These are phyloP conservation scores for Drosophila trichaetosa DNA, from an alignment of 2,888 invertebrate species.

Conservation along the genomic window DNA sequence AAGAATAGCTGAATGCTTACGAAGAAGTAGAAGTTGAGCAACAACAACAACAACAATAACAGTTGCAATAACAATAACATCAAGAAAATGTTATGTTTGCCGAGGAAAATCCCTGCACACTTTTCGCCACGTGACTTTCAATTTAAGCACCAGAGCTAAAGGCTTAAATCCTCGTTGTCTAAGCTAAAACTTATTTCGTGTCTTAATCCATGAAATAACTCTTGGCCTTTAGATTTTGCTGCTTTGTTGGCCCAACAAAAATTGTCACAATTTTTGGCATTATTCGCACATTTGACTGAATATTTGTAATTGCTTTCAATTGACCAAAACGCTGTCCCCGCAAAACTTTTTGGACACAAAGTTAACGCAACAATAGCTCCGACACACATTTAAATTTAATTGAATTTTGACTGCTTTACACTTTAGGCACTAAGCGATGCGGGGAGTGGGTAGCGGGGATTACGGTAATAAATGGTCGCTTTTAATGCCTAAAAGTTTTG, in stretches of 20 bases:
- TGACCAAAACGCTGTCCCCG: conserved; percentile 54
- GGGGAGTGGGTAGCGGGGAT: neutral
- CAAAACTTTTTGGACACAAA: conserved; percentile 63
- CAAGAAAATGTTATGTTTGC: neutral
- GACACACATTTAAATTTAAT: conserved; percentile 54
- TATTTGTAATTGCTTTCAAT: conserved; percentile 72
- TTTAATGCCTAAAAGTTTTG: conserved; percentile 51
- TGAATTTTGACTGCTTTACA: conserved; percentile 54
- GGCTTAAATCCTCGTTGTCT: neutral
- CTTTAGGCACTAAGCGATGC: conserved; percentile 42
- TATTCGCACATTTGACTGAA: neutral
- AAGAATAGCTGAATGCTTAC: neutral
- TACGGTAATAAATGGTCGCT: neutral
- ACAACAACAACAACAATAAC: neutral
- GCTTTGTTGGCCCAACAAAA: neutral
- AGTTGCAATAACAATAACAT: conserved; percentile 25
- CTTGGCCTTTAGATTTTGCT: neutral
- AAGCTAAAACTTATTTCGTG: neutral
- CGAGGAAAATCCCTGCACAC: neutral
- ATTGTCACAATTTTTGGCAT: neutral
- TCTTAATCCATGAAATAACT: conserved; percentile 8
- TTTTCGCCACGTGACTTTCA: conserved; percentile 12
- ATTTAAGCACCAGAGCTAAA: neutral
- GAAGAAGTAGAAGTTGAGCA: neutral
- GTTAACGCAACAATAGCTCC: conserved; percentile 51